phyloP scores from a whole-genome alignment of 2,797 vertebrate species.

The Morelia viridis region DNA sequence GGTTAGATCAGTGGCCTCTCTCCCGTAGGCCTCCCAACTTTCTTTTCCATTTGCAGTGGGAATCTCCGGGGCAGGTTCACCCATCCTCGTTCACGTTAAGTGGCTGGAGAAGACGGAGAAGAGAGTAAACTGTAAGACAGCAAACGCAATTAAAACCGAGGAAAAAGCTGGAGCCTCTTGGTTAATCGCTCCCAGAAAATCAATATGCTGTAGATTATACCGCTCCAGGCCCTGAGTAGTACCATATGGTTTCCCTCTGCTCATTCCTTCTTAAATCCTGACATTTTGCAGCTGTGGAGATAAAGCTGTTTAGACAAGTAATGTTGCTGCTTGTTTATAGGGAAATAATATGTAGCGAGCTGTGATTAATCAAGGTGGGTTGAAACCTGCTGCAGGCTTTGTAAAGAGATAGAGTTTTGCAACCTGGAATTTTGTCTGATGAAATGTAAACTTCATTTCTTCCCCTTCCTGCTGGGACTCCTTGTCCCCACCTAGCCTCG shows the following conservation, averaged over 20 bases:
- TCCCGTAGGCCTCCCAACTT: conserved; percentile 1
- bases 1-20: neutral
- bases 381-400: conserved; percentile 64
- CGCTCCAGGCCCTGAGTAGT: conserved; percentile 69
- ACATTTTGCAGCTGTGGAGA: conserved; percentile 80
- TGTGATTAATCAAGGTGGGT: conserved; percentile 80
- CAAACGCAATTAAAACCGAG: conserved; percentile 42
- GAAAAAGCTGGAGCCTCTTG: conserved; percentile 52
- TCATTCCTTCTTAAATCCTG: conserved; percentile 76
- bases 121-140: conserved; percentile 37
- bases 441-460: conserved; percentile 42
- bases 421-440: conserved; percentile 63
- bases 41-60: neutral
- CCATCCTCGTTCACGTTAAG: conserved; percentile 37
- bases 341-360: conserved; percentile 75
- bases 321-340: conserved; percentile 79
- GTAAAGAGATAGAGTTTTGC: conserved; percentile 54
- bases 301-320: conserved; percentile 77
- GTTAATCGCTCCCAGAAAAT: conserved; percentile 64
- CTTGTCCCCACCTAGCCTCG: too few species aligned
- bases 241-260: conserved; percentile 74
- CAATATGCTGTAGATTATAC: conserved; percentile 69
- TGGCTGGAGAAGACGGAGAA: conserved; percentile 34
- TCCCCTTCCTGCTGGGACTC: accelerated
- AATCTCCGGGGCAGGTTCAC: neutral